These are phyloP conservation scores for Petrocephalus schoutedeni DNA, from an alignment of 2,797 vertebrate genomes.

Conservation along the genomic window DNA sequence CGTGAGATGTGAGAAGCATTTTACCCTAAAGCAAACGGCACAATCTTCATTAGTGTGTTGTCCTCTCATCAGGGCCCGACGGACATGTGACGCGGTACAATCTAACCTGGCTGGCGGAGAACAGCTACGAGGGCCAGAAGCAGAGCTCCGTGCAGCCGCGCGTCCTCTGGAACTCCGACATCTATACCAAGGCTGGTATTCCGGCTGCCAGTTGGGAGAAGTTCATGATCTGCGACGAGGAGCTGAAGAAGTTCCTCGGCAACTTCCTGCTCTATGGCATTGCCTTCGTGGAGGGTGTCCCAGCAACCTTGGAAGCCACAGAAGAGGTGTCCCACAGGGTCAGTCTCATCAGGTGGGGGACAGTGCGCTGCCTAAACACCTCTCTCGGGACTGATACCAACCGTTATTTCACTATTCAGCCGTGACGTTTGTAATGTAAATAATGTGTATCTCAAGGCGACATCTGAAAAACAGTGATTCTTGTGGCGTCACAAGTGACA, in stretches of 20 bases:
- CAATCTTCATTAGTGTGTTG: background rate
- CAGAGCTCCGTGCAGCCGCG: slow-evolving; percentile 65
- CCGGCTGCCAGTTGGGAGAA: slow-evolving; percentile 61
- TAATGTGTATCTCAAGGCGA: background rate
- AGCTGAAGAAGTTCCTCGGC: slow-evolving; percentile 75
- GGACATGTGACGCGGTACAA: slow-evolving; percentile 75
- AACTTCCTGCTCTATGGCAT: slow-evolving; percentile 81
- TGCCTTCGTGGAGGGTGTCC: slow-evolving; percentile 80
- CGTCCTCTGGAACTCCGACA: slow-evolving; percentile 74
- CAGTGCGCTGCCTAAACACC: background rate
- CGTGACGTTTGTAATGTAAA: background rate
- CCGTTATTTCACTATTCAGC: background rate
- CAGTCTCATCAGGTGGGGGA: slow-evolving; percentile 81
- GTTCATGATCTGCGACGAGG: slow-evolving; percentile 75
- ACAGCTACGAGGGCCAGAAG: slow-evolving; percentile 80
- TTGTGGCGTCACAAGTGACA: background rate
- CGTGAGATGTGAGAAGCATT: background rate
- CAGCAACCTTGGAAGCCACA: slow-evolving; percentile 77
- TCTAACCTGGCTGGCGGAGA: slow-evolving; percentile 77
- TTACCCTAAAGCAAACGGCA: background rate
- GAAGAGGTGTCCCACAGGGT: slow-evolving; percentile 68
- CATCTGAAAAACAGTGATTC: background rate
- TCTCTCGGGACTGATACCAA: background rate
- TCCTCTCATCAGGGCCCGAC: slow-evolving; percentile 68
- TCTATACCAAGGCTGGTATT: slow-evolving; percentile 67